phyloP scores from a whole-genome alignment of 2,888 invertebrate species.

The Cabera pusaria region DNA sequence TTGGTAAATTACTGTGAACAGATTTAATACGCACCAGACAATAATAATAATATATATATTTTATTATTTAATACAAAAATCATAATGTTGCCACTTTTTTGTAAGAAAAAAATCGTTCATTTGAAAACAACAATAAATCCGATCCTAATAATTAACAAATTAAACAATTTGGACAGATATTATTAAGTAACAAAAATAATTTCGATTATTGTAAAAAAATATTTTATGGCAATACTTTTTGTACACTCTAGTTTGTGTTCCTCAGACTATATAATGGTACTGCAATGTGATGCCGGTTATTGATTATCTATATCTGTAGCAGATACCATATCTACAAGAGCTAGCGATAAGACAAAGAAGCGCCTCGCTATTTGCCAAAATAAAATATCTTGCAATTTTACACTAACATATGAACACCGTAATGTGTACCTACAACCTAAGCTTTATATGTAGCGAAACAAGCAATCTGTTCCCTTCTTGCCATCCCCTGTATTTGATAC shows the following conservation, averaged over 20 bases:
- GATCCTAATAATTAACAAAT: conserved; percentile 9
- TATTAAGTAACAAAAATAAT: conserved; percentile 51
- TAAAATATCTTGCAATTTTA: conserved; percentile 45
- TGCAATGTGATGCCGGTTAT: conserved; percentile 53
- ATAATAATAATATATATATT: too few relatives aligned
- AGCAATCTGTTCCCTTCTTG: conserved; percentile 19
- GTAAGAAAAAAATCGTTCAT: conserved; percentile 15
- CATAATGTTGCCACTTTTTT: conserved; percentile 16
- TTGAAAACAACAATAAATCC: conserved; percentile 21
- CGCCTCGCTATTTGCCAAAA: conserved; percentile 47
- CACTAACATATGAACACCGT: conserved; percentile 27
- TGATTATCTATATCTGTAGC: conserved; percentile 55
- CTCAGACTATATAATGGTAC: conserved; percentile 29
- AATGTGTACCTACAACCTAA: conserved; percentile 18
- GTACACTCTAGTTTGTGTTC: conserved; percentile 28
- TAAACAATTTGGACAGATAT: conserved; percentile 51
- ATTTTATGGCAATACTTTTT: conserved; percentile 52
- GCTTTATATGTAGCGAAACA: conserved; percentile 24
- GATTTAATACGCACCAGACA: conserved; percentile 32
- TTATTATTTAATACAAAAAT: conserved; percentile 19
- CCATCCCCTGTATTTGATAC: conserved; percentile 9
- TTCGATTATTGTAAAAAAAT: conserved; percentile 25
- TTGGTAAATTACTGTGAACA: conserved; percentile 51
- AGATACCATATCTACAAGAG: conserved; percentile 61
- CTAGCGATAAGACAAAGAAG: conserved; percentile 56